Percentiles rank a stretch among this genome's conserved stretches.
phyloP scores from a whole-genome alignment of 2,797 vertebrate genomes.

The Lagodon rhomboides region DNA sequence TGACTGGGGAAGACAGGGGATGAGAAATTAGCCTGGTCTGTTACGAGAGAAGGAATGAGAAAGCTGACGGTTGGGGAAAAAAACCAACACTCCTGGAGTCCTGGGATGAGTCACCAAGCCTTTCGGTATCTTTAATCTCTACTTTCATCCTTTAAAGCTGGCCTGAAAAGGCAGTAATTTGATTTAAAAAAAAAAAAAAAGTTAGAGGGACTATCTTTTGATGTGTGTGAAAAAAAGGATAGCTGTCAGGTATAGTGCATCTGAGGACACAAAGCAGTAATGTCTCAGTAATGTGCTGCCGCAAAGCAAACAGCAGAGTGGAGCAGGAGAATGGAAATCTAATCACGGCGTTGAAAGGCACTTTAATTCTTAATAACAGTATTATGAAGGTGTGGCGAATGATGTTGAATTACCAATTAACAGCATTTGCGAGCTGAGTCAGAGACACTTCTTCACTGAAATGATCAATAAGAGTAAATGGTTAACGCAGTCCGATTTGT shows the following conservation, averaged over 20 bases:
- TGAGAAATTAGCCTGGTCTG: slow-evolving; percentile 46
- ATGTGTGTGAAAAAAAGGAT: not conserved
- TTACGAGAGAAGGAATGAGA: slow-evolving; percentile 15
- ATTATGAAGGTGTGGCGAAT: slow-evolving; percentile 34
- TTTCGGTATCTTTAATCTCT: slow-evolving; percentile 3
- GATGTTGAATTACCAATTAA: slow-evolving; percentile 35
- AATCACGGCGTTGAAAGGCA: slow-evolving; percentile 7
- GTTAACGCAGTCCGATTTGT: slow-evolving; percentile 1
- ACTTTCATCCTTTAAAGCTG: slow-evolving; percentile 11
- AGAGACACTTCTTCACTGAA: slow-evolving; percentile 24
- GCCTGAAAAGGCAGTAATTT: slow-evolving; percentile 7
- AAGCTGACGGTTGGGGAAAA: not conserved
- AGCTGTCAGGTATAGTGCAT: not conserved
- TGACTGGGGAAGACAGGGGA: slow-evolving; percentile 16
- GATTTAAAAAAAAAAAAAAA: not conserved
- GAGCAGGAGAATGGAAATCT: not conserved
- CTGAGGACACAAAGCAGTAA: not conserved
- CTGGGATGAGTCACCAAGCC: slow-evolving; percentile 56
- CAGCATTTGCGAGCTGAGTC: slow-evolving; percentile 25
- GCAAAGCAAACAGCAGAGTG: slow-evolving; percentile 5
- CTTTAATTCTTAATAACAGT: slow-evolving; percentile 33
- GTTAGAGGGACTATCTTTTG: not conserved
- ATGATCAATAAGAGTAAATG: slow-evolving; percentile 25
- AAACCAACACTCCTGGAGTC: slow-evolving; percentile 2
- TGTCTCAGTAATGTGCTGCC: not conserved